phyloP scores from a whole-genome alignment of 2,888 invertebrate species.

The Metopia argyrocephala region DNA sequence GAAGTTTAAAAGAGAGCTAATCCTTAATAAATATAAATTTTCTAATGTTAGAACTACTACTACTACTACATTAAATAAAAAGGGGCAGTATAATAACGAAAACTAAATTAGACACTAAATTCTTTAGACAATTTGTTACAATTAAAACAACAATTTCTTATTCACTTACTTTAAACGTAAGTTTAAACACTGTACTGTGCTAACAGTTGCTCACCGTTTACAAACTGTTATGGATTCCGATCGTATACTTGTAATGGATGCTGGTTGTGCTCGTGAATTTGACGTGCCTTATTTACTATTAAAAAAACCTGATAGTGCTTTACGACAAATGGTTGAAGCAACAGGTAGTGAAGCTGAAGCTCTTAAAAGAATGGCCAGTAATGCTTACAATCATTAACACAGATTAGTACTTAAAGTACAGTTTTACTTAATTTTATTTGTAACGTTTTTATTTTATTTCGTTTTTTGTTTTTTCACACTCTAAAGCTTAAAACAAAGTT shows the following conservation, averaged over 20 bases:
- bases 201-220: constrained; percentile 94
- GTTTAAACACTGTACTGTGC: constrained; percentile 90
- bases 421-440: constrained; percentile 21
- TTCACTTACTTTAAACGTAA: no score
- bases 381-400: constrained; percentile 72
- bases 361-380: constrained; percentile 79
- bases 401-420: constrained; percentile 25
- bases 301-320: constrained; percentile 81
- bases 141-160: no score
- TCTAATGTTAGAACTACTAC: no score
- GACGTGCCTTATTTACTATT: constrained; percentile 85
- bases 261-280: constrained; percentile 86
- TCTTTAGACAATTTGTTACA: no score
- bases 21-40: no score
- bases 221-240: constrained; percentile 97
- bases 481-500: constrained; percentile 23
- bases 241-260: constrained; percentile 91
- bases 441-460: neutral
- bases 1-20: no score
- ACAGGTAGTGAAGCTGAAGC: constrained; percentile 80
- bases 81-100: no score
- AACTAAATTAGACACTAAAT: no score
- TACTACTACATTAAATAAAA: no score
- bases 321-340: constrained; percentile 85
- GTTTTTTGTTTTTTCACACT: neutral